A percentile compares a stretch with the other conserved stretches of the same genome.
These are phyloP conservation scores for Drosophila colorata DNA, from an alignment of 2,888 invertebrate species.

Conservation along the genomic window DNA sequence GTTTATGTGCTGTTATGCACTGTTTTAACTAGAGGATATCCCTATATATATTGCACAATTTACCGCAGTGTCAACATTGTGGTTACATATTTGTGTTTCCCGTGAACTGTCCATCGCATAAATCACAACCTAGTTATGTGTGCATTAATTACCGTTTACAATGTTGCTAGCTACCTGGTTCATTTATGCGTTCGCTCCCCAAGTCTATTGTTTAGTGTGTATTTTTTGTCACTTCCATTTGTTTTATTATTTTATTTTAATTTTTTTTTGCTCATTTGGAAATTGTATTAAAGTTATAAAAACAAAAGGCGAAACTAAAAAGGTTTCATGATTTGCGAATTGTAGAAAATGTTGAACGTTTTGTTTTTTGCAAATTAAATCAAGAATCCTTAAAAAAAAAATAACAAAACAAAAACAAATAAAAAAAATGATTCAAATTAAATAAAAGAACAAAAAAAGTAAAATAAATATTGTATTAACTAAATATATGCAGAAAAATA, in stretches of 20 bases:
- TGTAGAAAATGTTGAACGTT: too few relatives aligned
- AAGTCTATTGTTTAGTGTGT: neutral
- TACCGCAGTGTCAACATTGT: neutral
- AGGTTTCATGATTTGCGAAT: too few relatives aligned
- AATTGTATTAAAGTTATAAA: too few relatives aligned
- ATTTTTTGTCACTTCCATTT: neutral
- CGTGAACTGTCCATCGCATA: neutral
- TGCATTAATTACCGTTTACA: slow-evolving; percentile 30
- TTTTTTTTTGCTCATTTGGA: neutral
- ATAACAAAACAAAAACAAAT: too few relatives aligned
- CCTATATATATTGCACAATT: neutral
- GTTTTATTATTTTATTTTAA: slow-evolving; percentile 4
- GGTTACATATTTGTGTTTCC: neutral
- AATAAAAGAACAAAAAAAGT: too few relatives aligned
- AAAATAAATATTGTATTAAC: too few relatives aligned
- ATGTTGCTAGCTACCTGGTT: neutral
- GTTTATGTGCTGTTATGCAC: neutral
- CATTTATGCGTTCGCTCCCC: neutral
- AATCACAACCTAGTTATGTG: slow-evolving; percentile 26
- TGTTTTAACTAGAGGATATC: neutral
- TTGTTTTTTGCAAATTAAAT: too few relatives aligned
- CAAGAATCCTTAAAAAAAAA: too few relatives aligned
- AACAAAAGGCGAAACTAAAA: too few relatives aligned
- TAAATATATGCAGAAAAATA: too few relatives aligned
- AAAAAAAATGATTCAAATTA: too few relatives aligned